Conservation (phyloP, 2,113 vertebrate species). For the Vulpes vulpes region DNA sequence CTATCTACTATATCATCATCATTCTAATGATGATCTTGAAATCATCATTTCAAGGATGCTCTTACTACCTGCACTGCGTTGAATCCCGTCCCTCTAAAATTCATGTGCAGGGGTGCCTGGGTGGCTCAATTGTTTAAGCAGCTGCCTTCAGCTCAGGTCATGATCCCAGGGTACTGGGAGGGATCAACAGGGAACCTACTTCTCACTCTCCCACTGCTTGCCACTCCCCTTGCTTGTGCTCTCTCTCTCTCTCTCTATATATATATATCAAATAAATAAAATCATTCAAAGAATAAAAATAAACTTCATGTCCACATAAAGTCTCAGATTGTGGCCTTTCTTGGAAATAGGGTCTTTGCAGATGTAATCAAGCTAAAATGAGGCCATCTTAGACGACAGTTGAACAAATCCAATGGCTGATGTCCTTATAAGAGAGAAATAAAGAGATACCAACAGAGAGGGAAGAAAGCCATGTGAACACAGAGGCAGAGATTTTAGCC, state of each 20-base stretch:
- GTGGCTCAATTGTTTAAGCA: no score
- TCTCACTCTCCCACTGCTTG: no score
- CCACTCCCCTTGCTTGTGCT: no score
- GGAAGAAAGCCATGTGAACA: not conserved
- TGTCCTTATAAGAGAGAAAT: not conserved
- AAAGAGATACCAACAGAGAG: not conserved
- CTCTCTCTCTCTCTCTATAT: no score
- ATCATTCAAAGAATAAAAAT: no score
- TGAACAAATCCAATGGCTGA: not conserved
- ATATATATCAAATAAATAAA: no score
- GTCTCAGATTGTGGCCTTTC: not conserved
- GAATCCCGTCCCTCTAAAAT: not conserved
- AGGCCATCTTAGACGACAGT: not conserved
- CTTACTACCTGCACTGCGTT: not conserved
- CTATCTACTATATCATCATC: no score
- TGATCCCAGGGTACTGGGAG: no score
- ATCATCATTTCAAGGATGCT: not conserved
- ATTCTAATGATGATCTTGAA: not conserved
- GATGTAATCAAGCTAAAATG: not conserved
- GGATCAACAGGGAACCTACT: no score
- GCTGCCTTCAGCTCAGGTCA: no score
- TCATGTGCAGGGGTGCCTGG: no score
- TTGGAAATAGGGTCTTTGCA: not conserved
- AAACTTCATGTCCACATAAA: not conserved
- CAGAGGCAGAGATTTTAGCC: not conserved